Conservation (phyloP, 2,797 vertebrate species). For the Bovichtus diacanthus region DNA sequence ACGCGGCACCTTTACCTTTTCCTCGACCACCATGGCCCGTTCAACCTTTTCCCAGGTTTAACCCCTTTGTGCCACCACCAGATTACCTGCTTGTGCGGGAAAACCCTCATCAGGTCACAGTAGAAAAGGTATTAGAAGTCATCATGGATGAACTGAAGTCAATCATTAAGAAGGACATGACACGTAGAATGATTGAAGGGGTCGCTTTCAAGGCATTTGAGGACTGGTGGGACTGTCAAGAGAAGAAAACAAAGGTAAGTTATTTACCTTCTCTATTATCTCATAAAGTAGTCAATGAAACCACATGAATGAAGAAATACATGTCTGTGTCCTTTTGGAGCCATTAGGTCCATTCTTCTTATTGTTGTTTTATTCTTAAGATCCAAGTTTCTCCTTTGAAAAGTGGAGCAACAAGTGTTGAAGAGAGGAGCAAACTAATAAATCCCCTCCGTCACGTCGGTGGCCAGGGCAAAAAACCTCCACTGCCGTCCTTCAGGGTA, state of each 20-base stretch:
- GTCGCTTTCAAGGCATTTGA: constrained; percentile 94
- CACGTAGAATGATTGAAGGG: constrained; percentile 93
- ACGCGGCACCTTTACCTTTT: constrained; percentile 42
- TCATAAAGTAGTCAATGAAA: neutral
- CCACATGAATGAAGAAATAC: neutral
- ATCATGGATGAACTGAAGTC: constrained; percentile 92
- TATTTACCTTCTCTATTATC: neutral
- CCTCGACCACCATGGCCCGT: constrained; percentile 87
- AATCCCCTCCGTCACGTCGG: constrained; percentile 75
- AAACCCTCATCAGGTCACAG: constrained; percentile 89
- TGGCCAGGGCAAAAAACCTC: constrained; percentile 87
- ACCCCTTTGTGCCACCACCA: constrained; percentile 92
- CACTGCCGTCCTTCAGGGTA: constrained; percentile 96
- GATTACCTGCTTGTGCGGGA: constrained; percentile 84
- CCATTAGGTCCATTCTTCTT: neutral
- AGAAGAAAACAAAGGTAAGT: constrained; percentile 90
- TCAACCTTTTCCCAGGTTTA: constrained; percentile 87
- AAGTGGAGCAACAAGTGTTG: constrained; percentile 83
- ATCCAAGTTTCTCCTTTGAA: constrained; percentile 87
- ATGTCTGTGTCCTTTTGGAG: neutral
- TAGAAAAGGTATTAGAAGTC: constrained; percentile 90
- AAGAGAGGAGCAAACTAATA: constrained; percentile 86
- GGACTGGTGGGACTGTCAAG: constrained; percentile 95
- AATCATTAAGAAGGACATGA: constrained; percentile 95
- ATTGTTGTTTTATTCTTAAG: constrained; percentile 70